phyloP scores from a whole-genome alignment of 1,140 invertebrate species.

The Eriosoma lanigerum region DNA sequence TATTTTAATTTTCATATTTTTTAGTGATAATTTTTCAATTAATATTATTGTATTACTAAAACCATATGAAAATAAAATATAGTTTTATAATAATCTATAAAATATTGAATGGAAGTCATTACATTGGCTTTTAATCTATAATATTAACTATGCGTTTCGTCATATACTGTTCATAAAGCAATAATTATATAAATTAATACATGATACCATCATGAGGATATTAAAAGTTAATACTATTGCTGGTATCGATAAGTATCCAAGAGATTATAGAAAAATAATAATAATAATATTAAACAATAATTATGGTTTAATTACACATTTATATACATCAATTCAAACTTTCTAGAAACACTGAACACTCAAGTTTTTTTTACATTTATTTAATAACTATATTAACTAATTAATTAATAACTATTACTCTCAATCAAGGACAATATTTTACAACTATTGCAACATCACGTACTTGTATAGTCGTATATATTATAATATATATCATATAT shows the following conservation, averaged over 20 bases:
- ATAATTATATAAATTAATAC: slow-evolving; percentile 48
- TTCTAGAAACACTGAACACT: slow-evolving; percentile 29
- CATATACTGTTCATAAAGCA: slow-evolving; percentile 44
- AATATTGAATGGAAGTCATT: slow-evolving; percentile 38
- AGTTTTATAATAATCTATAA: slow-evolving; percentile 8
- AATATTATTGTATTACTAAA: neutral
- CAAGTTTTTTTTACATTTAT: neutral
- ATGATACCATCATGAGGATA: slow-evolving; percentile 28
- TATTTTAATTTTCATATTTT: too few species aligned
- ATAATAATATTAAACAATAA: slow-evolving; percentile 37
- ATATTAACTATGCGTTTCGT: slow-evolving; percentile 41
- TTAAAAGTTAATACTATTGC: slow-evolving; percentile 41
- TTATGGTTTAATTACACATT: slow-evolving; percentile 40
- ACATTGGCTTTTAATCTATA: slow-evolving; percentile 39
- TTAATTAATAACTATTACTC: neutral
- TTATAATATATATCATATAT: neutral
- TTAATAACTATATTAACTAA: neutral
- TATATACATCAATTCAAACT: neutral
- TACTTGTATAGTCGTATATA: neutral
- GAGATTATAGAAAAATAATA: slow-evolving; percentile 21
- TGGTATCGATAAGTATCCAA: slow-evolving; percentile 29
- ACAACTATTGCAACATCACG: neutral
- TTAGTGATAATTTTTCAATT: too few species aligned
- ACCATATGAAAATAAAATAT: slow-evolving; percentile 3
- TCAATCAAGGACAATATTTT: slow-evolving; percentile 25